These are phyloP conservation scores for Leptinotarsa haldemani DNA, from an alignment of 2,888 invertebrate species.

Conservation along the genomic window DNA sequence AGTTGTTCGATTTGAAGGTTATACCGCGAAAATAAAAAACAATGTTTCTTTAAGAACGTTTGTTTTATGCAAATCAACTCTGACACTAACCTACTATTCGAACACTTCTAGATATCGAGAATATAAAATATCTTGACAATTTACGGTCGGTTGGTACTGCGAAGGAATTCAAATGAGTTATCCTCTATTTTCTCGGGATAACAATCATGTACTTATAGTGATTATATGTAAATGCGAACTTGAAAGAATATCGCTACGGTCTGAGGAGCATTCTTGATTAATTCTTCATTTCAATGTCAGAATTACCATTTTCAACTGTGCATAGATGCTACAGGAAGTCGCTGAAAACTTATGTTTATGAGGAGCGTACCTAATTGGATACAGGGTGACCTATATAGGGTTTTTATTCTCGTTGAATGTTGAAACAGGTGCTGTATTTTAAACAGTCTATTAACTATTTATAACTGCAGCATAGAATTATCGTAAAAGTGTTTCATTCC, in stretches of 20 bases:
- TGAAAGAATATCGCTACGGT: constrained; percentile 16
- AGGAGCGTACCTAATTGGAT: constrained; percentile 19
- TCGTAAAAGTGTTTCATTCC: too few species aligned
- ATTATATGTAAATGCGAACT: constrained; percentile 15
- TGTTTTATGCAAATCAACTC: constrained; percentile 6
- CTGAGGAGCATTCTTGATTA: constrained; percentile 23
- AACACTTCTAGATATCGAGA: constrained; percentile 1
- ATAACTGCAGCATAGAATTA: too few species aligned
- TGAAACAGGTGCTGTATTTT: background rate
- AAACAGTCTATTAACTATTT: too few species aligned
- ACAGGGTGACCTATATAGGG: constrained; percentile 17
- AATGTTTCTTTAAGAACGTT: background rate
- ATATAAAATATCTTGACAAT: constrained; percentile 13
- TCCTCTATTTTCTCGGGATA: constrained; percentile 4
- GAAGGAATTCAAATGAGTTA: background rate
- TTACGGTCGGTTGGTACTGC: background rate
- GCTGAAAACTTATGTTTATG: background rate
- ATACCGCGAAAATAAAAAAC: background rate
- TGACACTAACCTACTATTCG: constrained; percentile 10
- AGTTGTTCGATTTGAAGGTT: constrained; percentile 5
- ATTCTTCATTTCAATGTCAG: constrained; percentile 9
- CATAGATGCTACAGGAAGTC: constrained; percentile 21
- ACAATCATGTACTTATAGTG: constrained; percentile 4
- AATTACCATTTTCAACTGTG: constrained; percentile 22
- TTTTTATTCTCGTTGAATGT: background rate